phyloP scores from a whole-genome alignment of 2,888 invertebrate species.

The Cremastinae sp. region DNA sequence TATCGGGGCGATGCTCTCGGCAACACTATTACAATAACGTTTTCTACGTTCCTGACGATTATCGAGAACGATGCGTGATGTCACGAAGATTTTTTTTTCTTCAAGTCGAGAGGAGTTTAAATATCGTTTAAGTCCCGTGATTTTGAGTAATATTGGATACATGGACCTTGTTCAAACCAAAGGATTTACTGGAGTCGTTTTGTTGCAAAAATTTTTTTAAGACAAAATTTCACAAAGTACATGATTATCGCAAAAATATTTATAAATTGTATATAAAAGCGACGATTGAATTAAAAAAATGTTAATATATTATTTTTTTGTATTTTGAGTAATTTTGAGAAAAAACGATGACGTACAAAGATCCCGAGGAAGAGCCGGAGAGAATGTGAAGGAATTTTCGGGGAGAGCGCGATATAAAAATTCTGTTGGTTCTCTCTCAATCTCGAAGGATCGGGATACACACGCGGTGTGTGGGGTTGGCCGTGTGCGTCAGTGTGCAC shows the following conservation, averaged over 20 bases:
- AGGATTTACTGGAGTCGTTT: no score
- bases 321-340: constrained; percentile 2
- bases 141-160: constrained; percentile 33
- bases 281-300: no score
- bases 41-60: constrained; percentile 25
- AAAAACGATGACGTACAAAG: constrained; percentile 2
- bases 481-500: no score
- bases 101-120: constrained; percentile 16
- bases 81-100: constrained; percentile 43
- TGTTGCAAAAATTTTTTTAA: no score
- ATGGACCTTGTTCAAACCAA: no score
- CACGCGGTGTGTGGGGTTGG: no score
- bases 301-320: no score
- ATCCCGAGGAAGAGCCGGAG: constrained; percentile 8
- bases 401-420: constrained; percentile 36
- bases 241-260: no score
- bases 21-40: constrained; percentile 39
- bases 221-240: no score
- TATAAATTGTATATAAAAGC: no score
- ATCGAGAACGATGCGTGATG: constrained; percentile 45
- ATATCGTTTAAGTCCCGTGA: constrained; percentile 9
- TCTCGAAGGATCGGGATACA: constrained; percentile 53
- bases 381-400: constrained; percentile 51
- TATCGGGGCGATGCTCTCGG: constrained; percentile 42
- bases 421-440: constrained; percentile 48